Conservation (phyloP, 2,113 vertebrate species). For the Prunella himalayana region DNA sequence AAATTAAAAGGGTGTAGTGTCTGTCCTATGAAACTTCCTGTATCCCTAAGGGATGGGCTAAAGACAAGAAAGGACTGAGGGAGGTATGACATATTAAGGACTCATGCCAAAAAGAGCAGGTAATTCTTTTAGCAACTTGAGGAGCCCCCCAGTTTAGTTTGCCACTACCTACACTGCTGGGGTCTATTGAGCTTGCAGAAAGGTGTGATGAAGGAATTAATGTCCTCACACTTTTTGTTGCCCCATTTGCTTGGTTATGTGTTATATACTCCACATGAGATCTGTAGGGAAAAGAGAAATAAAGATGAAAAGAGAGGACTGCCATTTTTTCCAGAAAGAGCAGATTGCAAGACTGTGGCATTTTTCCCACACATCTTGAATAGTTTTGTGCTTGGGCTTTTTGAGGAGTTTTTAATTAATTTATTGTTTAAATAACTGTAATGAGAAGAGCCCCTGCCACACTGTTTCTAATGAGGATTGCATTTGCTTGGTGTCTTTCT, state of each 20-base stretch:
- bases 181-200: background rate
- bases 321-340: slow-evolving; percentile 10
- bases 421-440: slow-evolving; percentile 50
- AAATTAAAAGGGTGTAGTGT: background rate
- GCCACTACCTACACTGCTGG: background rate
- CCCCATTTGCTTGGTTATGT: background rate
- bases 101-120: background rate
- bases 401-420: slow-evolving; percentile 53
- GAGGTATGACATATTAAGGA: background rate
- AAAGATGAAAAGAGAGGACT: slow-evolving; percentile 1
- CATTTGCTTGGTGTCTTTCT: slow-evolving; percentile 5
- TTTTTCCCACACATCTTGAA: slow-evolving; percentile 59
- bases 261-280: background rate
- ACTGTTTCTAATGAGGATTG: slow-evolving; percentile 44
- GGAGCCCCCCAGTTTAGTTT: background rate
- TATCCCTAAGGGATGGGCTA: background rate
- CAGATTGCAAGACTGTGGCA: slow-evolving; percentile 50
- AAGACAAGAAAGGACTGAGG: background rate
- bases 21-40: background rate
- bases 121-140: background rate
- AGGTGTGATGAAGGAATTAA: background rate
- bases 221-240: background rate
- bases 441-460: slow-evolving; percentile 2
- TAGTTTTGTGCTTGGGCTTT: slow-evolving; percentile 11
- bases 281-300: background rate